phyloP scores from a whole-genome alignment of 2,113 vertebrate species.

The Mirounga angustirostris region DNA sequence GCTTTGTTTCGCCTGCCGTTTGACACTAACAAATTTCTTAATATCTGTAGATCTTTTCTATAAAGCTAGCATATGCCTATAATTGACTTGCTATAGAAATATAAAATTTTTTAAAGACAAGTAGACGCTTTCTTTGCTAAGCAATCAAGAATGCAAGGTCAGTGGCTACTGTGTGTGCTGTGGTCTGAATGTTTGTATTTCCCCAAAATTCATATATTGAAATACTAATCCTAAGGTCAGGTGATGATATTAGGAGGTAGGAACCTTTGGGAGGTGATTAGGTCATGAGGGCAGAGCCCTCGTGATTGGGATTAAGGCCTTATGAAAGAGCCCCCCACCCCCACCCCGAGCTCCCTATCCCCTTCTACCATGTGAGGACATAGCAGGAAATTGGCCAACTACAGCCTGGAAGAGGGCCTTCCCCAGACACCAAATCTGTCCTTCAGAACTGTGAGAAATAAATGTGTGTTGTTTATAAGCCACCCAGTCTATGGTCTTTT shows the following conservation, averaged over 20 bases:
- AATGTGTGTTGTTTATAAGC: not conserved
- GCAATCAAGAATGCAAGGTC: not conserved
- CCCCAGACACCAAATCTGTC: not conserved
- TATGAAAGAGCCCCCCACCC: not conserved
- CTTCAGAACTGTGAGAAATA: not conserved
- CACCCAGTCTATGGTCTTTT: not conserved
- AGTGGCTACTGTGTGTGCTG: not conserved
- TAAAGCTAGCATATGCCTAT: not conserved
- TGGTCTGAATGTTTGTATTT: not conserved
- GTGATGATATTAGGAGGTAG: not conserved
- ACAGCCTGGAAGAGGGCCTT: not conserved
- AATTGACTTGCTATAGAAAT: not conserved
- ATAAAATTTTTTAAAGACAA: conserved; percentile 11
- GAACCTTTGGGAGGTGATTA: not conserved
- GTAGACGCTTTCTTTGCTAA: not conserved
- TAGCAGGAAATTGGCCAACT: not conserved
- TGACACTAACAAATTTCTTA: not conserved
- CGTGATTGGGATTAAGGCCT: not conserved
- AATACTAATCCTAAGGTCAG: not conserved
- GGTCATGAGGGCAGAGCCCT: not conserved
- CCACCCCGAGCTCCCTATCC: not conserved
- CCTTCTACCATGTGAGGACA: not conserved
- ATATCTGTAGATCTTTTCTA: not conserved
- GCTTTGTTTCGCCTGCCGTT: not conserved
- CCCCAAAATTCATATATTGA: not conserved